Evolutionary conservation across 2,113 vertebrate genomes (phyloP).

Genomic region (Eurypyga helias): DNA sequence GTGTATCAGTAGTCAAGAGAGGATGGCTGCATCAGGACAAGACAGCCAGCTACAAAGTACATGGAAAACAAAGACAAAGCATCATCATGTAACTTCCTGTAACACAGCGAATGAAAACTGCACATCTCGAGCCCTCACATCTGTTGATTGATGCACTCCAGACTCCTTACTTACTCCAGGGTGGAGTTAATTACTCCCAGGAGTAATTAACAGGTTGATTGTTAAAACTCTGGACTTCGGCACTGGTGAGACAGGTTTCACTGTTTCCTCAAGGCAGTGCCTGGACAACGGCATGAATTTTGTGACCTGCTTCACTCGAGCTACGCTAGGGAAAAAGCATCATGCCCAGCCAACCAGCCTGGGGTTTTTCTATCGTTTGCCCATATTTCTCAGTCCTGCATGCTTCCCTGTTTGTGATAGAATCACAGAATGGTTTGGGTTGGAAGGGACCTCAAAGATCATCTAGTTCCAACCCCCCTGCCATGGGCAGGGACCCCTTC

Average conservation of each 20-base stretch:
- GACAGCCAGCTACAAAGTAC: neutral
- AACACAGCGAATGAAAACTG: neutral
- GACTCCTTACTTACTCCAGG: neutral
- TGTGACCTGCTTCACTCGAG: neutral
- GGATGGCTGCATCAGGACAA: neutral
- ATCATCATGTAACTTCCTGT: neutral
- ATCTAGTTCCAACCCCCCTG: no score
- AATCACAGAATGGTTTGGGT: no score
- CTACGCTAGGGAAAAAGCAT: neutral
- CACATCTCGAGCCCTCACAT: neutral
- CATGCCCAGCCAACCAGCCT: neutral
- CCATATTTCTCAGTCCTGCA: neutral
- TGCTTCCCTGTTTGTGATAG: neutral
- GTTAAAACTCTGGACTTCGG: neutral
- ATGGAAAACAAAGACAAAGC: neutral
- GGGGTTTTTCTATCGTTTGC: neutral
- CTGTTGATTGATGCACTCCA: neutral
- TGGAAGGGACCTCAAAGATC: no score
- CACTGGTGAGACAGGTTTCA: neutral
- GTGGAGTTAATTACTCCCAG: constrained; percentile 23
- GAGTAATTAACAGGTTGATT: neutral
- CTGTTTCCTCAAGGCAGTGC: neutral
- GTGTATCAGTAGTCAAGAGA: neutral
- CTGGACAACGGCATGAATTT: neutral
- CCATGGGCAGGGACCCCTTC: no score